These are phyloP conservation scores for Falco berigora DNA, from an alignment of 2,797 vertebrate genomes.

Conservation along the genomic window DNA sequence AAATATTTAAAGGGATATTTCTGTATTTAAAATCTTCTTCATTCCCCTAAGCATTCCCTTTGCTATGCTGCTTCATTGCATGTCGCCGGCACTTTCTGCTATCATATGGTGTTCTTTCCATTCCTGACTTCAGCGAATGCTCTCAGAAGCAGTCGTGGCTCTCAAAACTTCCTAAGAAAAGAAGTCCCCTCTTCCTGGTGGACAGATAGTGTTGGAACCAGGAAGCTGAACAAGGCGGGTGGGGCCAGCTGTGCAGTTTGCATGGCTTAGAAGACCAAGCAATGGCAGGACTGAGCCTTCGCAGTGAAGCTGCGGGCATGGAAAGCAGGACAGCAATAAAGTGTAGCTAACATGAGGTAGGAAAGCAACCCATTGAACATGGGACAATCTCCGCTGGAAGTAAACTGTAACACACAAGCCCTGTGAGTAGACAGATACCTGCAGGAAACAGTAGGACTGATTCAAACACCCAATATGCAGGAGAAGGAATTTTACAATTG, in stretches of 20 bases:
- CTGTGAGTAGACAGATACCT: neutral
- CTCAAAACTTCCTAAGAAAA: neutral
- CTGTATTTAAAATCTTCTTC: neutral
- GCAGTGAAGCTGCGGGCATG: neutral
- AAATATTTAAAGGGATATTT: conserved; percentile 39
- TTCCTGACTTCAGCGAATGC: neutral
- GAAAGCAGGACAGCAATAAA: neutral
- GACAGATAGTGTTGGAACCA: neutral
- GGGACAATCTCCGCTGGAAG: neutral
- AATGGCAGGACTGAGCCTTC: neutral
- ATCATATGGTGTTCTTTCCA: neutral
- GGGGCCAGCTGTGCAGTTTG: neutral
- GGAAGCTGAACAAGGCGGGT: neutral
- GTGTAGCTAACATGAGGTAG: neutral
- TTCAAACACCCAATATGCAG: neutral
- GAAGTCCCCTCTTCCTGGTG: neutral
- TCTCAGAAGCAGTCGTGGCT: neutral
- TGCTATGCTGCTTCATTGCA: neutral
- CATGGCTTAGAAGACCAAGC: accelerated
- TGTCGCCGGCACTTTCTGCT: neutral
- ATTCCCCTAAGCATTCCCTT: neutral
- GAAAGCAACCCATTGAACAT: neutral
- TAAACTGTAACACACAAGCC: neutral
- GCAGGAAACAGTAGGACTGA: neutral
- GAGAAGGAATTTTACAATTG: neutral